Evolutionary conservation across 2,797 vertebrate species (phyloP).

Genomic region (Gymnoscopelus microlampas): DNA sequence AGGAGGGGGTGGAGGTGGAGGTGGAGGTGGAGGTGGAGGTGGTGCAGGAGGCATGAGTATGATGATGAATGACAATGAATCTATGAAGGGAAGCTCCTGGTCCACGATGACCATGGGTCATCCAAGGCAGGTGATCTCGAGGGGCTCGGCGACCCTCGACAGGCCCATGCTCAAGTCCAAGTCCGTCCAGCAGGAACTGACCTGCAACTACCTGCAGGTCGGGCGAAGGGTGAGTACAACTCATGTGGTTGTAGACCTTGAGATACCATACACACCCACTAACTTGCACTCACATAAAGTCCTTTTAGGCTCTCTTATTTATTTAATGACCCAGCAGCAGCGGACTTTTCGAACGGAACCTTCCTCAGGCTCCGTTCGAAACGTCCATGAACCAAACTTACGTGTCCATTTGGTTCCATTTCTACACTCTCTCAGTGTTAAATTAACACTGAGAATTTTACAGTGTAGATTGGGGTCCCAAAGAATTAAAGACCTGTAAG

Average conservation of each 20-base stretch:
- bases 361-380: too few species aligned
- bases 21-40: conserved; percentile 77
- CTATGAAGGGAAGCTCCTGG: conserved; percentile 96
- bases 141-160: conserved; percentile 95
- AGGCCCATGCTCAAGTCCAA: conserved; percentile 97
- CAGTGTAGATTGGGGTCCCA: too few species aligned
- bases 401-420: too few species aligned
- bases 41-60: conserved; percentile 78
- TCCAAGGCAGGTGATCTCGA: conserved; percentile 92
- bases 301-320: too few species aligned
- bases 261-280: too few species aligned
- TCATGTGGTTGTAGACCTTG: background rate
- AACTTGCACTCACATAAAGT: too few species aligned
- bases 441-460: too few species aligned
- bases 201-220: conserved; percentile 97
- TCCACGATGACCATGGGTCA: conserved; percentile 95
- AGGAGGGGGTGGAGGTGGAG: conserved; percentile 72
- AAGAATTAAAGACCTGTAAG: too few species aligned
- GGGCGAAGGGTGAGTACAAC: conserved; percentile 68
- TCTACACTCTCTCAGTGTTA: too few species aligned
- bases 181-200: conserved; percentile 95
- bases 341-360: too few species aligned
- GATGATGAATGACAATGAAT: conserved; percentile 85
- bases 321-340: too few species aligned
- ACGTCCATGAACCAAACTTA: too few species aligned